phyloP scores from a whole-genome alignment of 2,797 vertebrate species.

The Malurus leucopterus region DNA sequence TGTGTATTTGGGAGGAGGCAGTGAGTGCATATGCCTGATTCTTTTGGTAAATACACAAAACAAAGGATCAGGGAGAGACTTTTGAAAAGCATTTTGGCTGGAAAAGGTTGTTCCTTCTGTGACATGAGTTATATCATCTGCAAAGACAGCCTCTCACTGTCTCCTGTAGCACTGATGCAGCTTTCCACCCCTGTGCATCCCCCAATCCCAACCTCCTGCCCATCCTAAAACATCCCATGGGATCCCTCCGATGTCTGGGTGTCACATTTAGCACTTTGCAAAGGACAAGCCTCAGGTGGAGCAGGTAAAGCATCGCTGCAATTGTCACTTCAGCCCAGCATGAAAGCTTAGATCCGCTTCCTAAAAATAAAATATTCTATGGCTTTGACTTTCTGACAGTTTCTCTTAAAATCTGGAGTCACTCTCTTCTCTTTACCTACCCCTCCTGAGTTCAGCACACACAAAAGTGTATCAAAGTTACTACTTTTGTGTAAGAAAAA shows the following conservation, averaged over 20 bases:
- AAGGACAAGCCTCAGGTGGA: background rate
- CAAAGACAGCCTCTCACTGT: background rate
- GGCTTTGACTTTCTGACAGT: background rate
- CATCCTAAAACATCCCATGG: background rate
- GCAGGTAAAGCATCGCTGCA: background rate
- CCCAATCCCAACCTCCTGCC: background rate
- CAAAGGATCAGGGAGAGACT: background rate
- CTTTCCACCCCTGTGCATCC: background rate
- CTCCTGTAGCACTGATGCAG: background rate
- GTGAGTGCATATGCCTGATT: background rate
- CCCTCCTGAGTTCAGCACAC: background rate
- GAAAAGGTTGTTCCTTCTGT: background rate
- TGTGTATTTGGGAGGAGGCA: background rate
- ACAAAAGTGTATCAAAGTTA: constrained; percentile 49
- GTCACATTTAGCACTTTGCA: background rate
- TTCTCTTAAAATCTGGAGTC: background rate
- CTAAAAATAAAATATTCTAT: background rate
- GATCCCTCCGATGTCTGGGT: background rate
- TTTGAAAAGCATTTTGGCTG: background rate
- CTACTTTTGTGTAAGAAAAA: constrained; percentile 66
- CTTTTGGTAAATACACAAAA: background rate
- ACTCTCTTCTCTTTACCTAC: background rate
- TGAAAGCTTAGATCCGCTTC: background rate
- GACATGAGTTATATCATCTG: background rate
- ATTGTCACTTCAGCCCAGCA: background rate